Conservation (phyloP, 2,888 invertebrate genomes). For the Lepidonotus clava region DNA sequence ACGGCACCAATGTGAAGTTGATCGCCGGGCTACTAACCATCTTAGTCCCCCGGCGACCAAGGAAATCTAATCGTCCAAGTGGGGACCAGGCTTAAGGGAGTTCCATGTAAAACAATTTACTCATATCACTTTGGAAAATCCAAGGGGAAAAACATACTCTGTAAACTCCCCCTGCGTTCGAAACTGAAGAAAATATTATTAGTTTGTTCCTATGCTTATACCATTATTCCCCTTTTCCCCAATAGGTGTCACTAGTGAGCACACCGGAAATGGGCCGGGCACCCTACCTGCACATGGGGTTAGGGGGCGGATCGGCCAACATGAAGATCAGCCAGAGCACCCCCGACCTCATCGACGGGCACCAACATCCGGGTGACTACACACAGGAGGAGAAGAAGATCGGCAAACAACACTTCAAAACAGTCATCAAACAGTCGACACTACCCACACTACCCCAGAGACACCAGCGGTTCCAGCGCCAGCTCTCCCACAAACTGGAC, state of each 20-base stretch:
- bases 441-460: conserved; percentile 90
- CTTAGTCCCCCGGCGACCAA: too few relatives aligned
- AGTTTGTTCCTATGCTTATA: too few relatives aligned
- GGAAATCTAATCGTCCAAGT: too few relatives aligned
- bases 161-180: too few relatives aligned
- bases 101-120: too few relatives aligned
- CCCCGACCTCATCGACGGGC: conserved; percentile 72
- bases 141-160: too few relatives aligned
- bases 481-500: conserved; percentile 89
- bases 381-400: conserved; percentile 58
- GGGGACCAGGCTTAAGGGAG: too few relatives aligned
- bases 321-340: conserved; percentile 75
- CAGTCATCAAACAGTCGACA: conserved; percentile 90
- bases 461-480: conserved; percentile 90
- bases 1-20: too few relatives aligned
- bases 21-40: too few relatives aligned
- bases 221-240: too few relatives aligned
- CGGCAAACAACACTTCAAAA: conserved; percentile 67
- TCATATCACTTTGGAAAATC: too few relatives aligned
- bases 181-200: too few relatives aligned
- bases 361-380: background rate
- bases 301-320: background rate
- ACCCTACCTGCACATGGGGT: background rate
- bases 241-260: background rate
- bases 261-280: conserved; percentile 41